Evolutionary conservation across 2,888 invertebrate species (phyloP).

Genomic region (Pristionchus entomophagus): DNA sequence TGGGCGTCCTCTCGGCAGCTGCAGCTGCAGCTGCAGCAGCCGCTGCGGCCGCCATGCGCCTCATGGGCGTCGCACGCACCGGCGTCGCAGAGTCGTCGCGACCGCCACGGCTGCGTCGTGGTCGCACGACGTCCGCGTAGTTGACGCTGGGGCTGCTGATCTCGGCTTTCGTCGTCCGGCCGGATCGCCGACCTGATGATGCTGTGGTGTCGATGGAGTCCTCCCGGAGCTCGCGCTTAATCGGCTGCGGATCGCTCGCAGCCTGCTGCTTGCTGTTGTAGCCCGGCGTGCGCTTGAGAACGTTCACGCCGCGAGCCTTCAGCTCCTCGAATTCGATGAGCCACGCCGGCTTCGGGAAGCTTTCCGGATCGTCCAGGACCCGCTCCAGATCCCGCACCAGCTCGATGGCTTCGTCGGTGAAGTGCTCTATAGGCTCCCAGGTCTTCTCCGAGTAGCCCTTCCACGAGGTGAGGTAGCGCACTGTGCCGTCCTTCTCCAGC

Average conservation of each 20-base stretch:
- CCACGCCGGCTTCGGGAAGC: neutral
- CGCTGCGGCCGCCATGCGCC: neutral
- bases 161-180: neutral
- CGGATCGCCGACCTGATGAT: neutral
- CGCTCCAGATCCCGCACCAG: neutral
- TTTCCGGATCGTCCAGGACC: neutral
- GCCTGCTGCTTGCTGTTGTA: neutral
- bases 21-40: neutral
- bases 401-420: neutral
- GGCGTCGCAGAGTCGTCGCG: neutral
- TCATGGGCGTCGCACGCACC: neutral
- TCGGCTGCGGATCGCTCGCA: neutral
- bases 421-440: slow-evolving; percentile 18
- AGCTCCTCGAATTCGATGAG: neutral
- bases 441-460: neutral
- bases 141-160: too few relatives aligned
- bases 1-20: neutral
- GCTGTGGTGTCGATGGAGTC: neutral
- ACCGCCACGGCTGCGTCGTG: neutral
- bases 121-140: neutral
- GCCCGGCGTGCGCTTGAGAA: neutral
- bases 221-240: neutral
- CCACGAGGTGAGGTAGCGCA: neutral
- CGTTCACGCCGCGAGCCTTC: neutral
- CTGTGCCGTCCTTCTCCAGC: neutral